Evolutionary conservation across 1,140 invertebrate genomes (phyloP).

Genomic region (Alviniconcha marisindica): DNA sequence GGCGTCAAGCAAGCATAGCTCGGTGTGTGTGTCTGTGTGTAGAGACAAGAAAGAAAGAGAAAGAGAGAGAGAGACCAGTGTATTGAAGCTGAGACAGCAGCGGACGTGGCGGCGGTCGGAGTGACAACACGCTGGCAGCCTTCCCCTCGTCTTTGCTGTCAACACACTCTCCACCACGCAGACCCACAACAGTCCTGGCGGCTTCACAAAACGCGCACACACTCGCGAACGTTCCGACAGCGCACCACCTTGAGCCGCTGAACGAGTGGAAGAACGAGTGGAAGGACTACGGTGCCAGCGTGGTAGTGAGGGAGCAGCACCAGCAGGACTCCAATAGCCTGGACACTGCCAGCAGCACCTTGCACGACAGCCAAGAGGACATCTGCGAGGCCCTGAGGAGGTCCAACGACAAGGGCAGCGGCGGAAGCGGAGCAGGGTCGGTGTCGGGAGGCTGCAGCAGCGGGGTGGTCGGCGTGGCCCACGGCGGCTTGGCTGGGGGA

Average conservation of each 20-base stretch:
- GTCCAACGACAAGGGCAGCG: constrained; percentile 6
- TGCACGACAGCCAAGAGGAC: constrained; percentile 11
- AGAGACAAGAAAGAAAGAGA: too few relatives aligned
- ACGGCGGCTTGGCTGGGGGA: not conserved
- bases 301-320: not conserved
- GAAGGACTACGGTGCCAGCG: constrained; percentile 1
- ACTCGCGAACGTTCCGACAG: not conserved
- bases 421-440: not conserved
- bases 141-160: not conserved
- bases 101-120: not conserved
- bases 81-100: not conserved
- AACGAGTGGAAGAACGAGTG: not conserved
- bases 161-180: too few relatives aligned
- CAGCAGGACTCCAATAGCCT: not conserved
- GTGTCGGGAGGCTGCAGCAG: not conserved
- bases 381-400: constrained; percentile 30
- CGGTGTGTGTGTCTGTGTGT: not conserved
- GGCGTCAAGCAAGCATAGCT: not conserved
- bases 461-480: not conserved
- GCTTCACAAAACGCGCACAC: not conserved
- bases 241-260: not conserved
- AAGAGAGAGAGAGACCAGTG: not conserved
- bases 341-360: not conserved
- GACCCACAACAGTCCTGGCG: constrained; percentile 24
- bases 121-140: not conserved